phyloP scores from a whole-genome alignment of 2,888 invertebrate species.

The Melieria crassipennis region DNA sequence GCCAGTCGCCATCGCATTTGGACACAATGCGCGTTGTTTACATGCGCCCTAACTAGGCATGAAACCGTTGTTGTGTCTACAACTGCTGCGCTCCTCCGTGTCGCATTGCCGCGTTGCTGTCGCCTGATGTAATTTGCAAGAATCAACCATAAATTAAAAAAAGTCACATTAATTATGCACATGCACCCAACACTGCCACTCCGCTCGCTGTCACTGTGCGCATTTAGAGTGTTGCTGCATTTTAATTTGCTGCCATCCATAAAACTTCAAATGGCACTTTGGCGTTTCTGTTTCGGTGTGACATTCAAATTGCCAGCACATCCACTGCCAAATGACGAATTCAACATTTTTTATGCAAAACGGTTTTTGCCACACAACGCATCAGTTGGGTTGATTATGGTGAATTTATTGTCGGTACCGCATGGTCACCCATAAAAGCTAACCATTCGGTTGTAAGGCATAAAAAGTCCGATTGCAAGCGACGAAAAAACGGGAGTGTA shows the following conservation, averaged over 20 bases:
- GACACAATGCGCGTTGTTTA: conserved; percentile 49
- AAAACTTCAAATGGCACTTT: background rate
- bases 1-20: too few species aligned
- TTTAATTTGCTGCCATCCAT: conserved; percentile 24
- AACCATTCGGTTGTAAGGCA: too few species aligned
- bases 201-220: conserved; percentile 8
- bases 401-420: too few species aligned
- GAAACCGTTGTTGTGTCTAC: conserved; percentile 57
- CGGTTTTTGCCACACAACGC: too few species aligned
- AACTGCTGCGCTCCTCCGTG: background rate
- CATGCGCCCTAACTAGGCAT: conserved; percentile 59
- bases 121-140: conserved; percentile 42
- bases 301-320: too few species aligned
- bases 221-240: conserved; percentile 13
- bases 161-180: conserved; percentile 62
- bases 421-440: too few species aligned
- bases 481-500: too few species aligned
- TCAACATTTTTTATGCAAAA: too few species aligned
- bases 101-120: background rate
- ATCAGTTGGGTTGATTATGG: too few species aligned
- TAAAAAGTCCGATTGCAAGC: too few species aligned
- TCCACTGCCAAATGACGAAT: too few species aligned
- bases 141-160: conserved; percentile 59
- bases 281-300: too few species aligned
- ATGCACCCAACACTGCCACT: conserved; percentile 18